phyloP scores from a whole-genome alignment of 2,113 vertebrate species.

The Panthera uncia region DNA sequence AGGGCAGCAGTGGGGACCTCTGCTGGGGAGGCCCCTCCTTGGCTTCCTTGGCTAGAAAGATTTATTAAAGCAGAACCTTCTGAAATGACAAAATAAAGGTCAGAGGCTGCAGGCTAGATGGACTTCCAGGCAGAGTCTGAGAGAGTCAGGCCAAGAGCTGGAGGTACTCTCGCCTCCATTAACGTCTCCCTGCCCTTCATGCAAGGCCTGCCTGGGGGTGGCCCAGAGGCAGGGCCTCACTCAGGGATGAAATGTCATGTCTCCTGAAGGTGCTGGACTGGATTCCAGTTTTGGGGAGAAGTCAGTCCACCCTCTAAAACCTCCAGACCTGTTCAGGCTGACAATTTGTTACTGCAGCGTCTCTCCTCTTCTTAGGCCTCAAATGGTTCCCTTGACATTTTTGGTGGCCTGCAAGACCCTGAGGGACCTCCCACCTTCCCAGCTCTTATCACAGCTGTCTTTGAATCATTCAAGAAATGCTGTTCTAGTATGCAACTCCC shows the following conservation, averaged over 20 bases:
- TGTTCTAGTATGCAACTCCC: fast-evolving
- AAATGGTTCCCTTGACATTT: neutral
- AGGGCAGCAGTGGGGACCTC: too few species aligned
- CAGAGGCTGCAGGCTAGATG: neutral
- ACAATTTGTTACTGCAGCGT: fast-evolving
- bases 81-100: neutral
- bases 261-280: neutral
- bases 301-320: neutral
- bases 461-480: neutral
- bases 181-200: neutral
- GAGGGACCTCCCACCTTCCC: neutral
- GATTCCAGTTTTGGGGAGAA: neutral
- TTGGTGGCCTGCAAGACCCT: neutral
- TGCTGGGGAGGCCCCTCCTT: neutral
- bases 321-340: neutral
- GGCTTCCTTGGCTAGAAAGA: neutral
- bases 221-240: neutral
- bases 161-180: too few species aligned
- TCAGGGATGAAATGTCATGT: neutral
- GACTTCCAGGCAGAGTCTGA: neutral
- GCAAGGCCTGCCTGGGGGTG: neutral
- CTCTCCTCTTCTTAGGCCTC: neutral
- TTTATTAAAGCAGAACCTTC: neutral
- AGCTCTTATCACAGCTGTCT: neutral
- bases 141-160: neutral